Evolutionary conservation across 1,140 invertebrate genomes (phyloP).

Genomic region (Ectropis grisescens): DNA sequence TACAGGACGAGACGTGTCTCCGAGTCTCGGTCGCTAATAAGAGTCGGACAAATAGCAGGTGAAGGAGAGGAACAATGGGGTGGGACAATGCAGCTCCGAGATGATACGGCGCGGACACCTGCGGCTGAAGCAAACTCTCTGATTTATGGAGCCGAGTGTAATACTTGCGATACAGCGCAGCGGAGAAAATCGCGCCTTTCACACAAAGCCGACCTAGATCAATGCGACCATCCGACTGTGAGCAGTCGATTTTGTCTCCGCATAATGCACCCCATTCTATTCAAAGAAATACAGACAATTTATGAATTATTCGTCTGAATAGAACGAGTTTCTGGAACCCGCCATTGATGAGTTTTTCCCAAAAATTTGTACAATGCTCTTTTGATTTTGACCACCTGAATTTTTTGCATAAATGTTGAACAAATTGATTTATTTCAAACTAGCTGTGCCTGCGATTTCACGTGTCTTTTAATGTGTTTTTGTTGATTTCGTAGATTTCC

Average conservation of each 20-base stretch:
- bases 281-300: conserved; percentile 1
- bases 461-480: no score
- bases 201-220: conserved; percentile 38
- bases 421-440: no score
- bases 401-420: conserved; percentile 5
- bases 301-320: conserved; percentile 31
- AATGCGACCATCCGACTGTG: conserved; percentile 25
- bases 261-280: conserved; percentile 13
- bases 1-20: conserved; percentile 10
- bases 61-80: conserved; percentile 18
- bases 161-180: conserved; percentile 15
- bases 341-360: conserved; percentile 7
- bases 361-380: conserved; percentile 15
- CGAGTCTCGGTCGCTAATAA: no score
- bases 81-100: conserved; percentile 16
- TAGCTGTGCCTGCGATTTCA: no score
- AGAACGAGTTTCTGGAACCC: conserved; percentile 18
- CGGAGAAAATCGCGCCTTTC: conserved; percentile 42
- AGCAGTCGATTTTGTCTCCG: conserved; percentile 25
- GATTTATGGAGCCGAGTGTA: conserved; percentile 31
- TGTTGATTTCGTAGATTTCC: no score
- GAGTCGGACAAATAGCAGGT: conserved; percentile 27
- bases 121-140: conserved; percentile 22
- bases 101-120: conserved; percentile 25
- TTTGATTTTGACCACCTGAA: conserved; percentile 5